Evolutionary conservation across 23 tunicate genomes (phyloP).

Genomic region (Diplosoma virens): DNA sequence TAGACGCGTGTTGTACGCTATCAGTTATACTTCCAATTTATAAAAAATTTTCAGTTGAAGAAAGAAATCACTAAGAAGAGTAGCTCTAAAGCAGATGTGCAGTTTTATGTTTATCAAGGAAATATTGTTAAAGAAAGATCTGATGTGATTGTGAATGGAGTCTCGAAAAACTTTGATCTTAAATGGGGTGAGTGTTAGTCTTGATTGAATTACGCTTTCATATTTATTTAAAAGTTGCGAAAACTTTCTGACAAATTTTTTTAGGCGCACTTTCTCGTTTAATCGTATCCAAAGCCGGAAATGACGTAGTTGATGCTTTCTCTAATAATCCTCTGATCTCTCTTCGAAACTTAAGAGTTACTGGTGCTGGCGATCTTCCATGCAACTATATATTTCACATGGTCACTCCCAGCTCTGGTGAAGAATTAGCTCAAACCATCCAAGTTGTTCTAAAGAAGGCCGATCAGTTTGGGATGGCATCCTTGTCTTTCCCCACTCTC

Average conservation of each 20-base stretch:
- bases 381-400: conserved; percentile 16
- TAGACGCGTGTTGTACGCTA: too few species aligned
- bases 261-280: conserved; percentile 3
- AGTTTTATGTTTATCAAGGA: not conserved
- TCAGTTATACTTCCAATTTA: too few species aligned
- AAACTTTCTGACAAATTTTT: too few species aligned
- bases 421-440: not conserved
- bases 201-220: not conserved
- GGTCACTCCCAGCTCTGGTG: not conserved
- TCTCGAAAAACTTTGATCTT: not conserved
- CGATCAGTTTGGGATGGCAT: not conserved
- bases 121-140: not conserved
- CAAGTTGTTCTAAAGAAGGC: not conserved
- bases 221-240: not conserved
- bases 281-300: conserved; percentile 4
- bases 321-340: not conserved
- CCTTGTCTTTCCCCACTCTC: conserved; percentile 13
- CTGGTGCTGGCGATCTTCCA: not conserved
- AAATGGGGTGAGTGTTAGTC: not conserved
- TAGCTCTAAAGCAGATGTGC: not conserved
- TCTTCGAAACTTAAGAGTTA: not conserved
- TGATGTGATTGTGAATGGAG: conserved; percentile 19
- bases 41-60: too few species aligned
- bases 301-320: not conserved
- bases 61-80: too few species aligned